Evolutionary conservation across 2,113 vertebrate species (phyloP), one percentile per base, ranked within the genome.

Genomic region (Clarias magur): DNA sequence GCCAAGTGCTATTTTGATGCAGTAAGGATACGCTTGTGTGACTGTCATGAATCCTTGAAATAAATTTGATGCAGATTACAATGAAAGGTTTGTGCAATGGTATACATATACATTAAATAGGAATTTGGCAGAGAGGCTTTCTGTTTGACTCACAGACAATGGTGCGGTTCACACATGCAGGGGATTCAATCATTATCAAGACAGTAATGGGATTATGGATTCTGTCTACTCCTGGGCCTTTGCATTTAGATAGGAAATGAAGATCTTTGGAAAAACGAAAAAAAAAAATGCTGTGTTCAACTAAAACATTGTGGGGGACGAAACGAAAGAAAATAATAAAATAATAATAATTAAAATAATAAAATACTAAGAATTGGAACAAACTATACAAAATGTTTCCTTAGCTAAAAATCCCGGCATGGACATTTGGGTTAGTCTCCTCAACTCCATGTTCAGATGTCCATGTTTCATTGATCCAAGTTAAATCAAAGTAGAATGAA

Each of bases 111-210:
- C 9, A 42, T 7, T 70, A 1, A 17, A 17, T 11, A 4, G 17
- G 70, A 93, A 93, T 94, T 90, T 87, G 42, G 27, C 23, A 63
- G 38, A 57, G 56, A 88, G 86, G 86, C 60, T 67, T 63, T 42
- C 59, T 85, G 42, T 73, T 79, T 63, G 86, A 83, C 86, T 79
- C 80, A 78, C 70, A 85, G 63, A 89, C 83, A 85, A 59, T 70
- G 86, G 82, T 60, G 48, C 27, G 57, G 9, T 59, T 76, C 89
- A 88, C 38, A 85, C 30, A 80, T 30, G 25, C 79, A 27, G 42
- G 25, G 25, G 54, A 67, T 21, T 86, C 85, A 86, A 16, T 86
- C 85, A 73, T 82, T 82, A 27, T 30, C 56, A 48, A 38, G 67
- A 53, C 65, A 73, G 54, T 62, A 80, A 86, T n/a, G 57, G 27